Base-by-base conservation (phyloP, 1,140 invertebrate genomes). In the Aphelenchoides fujianensis region DNA sequence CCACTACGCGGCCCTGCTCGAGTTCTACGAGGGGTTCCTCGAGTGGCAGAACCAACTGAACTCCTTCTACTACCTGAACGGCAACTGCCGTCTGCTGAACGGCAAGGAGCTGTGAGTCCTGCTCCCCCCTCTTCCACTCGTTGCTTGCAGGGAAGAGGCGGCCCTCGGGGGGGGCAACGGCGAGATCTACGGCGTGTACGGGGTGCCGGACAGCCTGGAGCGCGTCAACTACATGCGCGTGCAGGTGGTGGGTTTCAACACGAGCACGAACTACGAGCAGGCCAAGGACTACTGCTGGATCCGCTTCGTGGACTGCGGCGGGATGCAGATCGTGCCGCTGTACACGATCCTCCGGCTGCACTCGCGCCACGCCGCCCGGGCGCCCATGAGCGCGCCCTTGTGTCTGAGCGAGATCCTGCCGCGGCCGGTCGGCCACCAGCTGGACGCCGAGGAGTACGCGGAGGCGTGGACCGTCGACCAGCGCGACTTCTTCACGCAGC, bases 41-140 rank as follows among this genome's bases (percentile, higher is more conserved):
- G 55, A 59, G 34, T 59, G 55, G 55, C 55, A 59, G 55, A 19
- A 5, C 23, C 5, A 59, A 19, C 34, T 59, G 55, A 59, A 59
- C 34, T 16, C 12, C 34, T 59, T 59, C 34, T 59, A 59, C 55
- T 59, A 59, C 23, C 34, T 59, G 55, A 59, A 59, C 34, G 19
- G 55, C 5, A 59, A 59, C 34, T 59, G 55, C 55, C 5, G 34
- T 5, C 41, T 7, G n/a, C n/a, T n/a, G n/a, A n/a, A n/a, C n/a
- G n/a, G n/a, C n/a, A n/a, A n/a, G n/a, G n/a, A n/a, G n/a, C n/a
- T n/a, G n/a, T n/a, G n/a, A n/a, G n/a, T n/a, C n/a, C n/a, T n/a
- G n/a, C n/a, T n/a, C n/a, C n/a, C n/a, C n/a, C n/a, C n/a, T n/a
- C n/a, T n/a, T n/a, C n/a, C n/a, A n/a, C n/a, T n/a, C n/a, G n/a